Evolutionary conservation across 1,140 invertebrate species (phyloP).

Genomic region (Pomacea maculata): DNA sequence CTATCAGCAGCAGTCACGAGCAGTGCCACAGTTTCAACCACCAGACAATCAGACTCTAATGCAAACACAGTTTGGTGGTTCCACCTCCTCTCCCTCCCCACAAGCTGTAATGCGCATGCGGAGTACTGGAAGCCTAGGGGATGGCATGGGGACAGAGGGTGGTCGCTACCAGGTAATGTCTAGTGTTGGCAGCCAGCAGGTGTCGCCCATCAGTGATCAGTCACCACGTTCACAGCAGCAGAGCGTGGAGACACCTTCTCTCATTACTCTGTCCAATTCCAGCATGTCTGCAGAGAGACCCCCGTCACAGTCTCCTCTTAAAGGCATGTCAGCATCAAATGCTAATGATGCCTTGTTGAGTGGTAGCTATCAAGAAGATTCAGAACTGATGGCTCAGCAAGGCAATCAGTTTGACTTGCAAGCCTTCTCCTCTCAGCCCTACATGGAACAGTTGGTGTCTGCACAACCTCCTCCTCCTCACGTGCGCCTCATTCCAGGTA

Average conservation of each 20-base stretch:
- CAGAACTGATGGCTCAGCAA: slow-evolving; percentile 18
- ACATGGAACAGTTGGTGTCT: slow-evolving; percentile 32
- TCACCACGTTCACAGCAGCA: slow-evolving; percentile 30
- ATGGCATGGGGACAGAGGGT: slow-evolving; percentile 13
- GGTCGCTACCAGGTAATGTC: slow-evolving; percentile 22
- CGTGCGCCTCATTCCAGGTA: slow-evolving; percentile 19
- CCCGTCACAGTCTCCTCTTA: neutral
- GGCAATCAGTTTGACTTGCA: slow-evolving; percentile 20
- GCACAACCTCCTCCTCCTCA: slow-evolving; percentile 12
- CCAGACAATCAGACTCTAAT: slow-evolving; percentile 28
- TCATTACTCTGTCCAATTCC: slow-evolving; percentile 3
- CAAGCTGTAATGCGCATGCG: slow-evolving; percentile 14
- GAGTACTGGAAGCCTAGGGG: neutral
- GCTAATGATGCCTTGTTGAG: slow-evolving; percentile 2
- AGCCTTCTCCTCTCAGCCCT: slow-evolving; percentile 27
- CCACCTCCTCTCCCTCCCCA: slow-evolving; percentile 15
- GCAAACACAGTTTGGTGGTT: slow-evolving; percentile 18
- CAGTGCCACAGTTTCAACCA: slow-evolving; percentile 18
- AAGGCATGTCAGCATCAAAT: slow-evolving; percentile 11
- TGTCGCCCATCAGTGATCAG: slow-evolving; percentile 27
- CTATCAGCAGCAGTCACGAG: slow-evolving; percentile 9
- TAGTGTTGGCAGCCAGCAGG: slow-evolving; percentile 25
- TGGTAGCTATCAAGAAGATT: slow-evolving; percentile 12
- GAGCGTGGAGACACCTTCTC: slow-evolving; percentile 6
- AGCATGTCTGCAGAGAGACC: neutral